These are phyloP conservation scores for Eupeodes latifasciatus DNA, from an alignment of 2,888 invertebrate genomes.

Conservation along the genomic window DNA sequence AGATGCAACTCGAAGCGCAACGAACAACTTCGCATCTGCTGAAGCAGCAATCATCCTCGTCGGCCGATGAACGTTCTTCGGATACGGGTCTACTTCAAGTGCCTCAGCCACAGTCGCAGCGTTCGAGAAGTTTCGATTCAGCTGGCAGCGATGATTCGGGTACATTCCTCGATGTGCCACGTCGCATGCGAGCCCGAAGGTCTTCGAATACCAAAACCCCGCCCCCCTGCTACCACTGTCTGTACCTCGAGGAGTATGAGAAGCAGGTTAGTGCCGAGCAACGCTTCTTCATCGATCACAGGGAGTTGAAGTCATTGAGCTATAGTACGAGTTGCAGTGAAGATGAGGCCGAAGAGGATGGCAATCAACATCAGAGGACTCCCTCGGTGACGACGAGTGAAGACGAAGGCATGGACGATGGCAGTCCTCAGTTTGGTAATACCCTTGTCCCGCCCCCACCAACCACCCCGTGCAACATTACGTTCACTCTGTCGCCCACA, in stretches of 20 bases:
- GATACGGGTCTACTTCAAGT: constrained; percentile 86
- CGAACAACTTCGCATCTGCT: constrained; percentile 83
- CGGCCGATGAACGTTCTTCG: constrained; percentile 83
- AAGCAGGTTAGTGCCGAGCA: constrained; percentile 85
- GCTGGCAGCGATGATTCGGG: constrained; percentile 88
- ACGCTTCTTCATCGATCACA: constrained; percentile 82
- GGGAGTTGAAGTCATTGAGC: constrained; percentile 83
- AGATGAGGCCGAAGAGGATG: constrained; percentile 83
- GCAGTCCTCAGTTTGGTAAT: constrained; percentile 83
- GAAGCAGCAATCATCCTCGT: constrained; percentile 81
- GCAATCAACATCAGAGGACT: constrained; percentile 77
- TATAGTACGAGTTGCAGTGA: constrained; percentile 85
- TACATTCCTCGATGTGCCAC: constrained; percentile 86
- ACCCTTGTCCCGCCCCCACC: constrained; percentile 84
- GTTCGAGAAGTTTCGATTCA: constrained; percentile 93
- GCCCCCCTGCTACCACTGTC: constrained; percentile 91
- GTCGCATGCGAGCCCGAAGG: constrained; percentile 87
- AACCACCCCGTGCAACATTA: constrained; percentile 86
- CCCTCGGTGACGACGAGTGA: constrained; percentile 83
- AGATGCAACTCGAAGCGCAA: constrained; percentile 92
- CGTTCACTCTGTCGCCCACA: constrained; percentile 87
- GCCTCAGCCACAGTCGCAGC: constrained; percentile 88
- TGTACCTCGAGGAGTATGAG: constrained; percentile 90
- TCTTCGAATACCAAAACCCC: constrained; percentile 88
- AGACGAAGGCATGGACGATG: constrained; percentile 84